A percentile compares a stretch with the other conserved stretches of the same genome.
Conservation (phyloP, 2,888 invertebrate genomes). For the Microdon myrmicae region DNA sequence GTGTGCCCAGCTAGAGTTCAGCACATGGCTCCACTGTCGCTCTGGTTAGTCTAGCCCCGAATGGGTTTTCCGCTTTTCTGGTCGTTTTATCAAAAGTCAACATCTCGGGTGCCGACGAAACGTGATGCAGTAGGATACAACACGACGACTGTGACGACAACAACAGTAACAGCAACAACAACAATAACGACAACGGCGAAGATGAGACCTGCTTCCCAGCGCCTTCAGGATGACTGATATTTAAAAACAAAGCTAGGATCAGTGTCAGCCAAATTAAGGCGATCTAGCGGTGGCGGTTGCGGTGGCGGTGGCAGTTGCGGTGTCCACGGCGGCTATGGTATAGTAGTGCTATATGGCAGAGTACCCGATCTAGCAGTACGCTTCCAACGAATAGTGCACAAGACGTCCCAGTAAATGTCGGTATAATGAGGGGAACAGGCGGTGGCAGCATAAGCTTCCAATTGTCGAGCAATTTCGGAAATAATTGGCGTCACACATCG, state of each 20-base stretch:
- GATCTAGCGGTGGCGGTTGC: conserved; percentile 18
- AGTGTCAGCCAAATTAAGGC: conserved; percentile 49
- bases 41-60: conserved; percentile 48
- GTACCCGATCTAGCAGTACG: too few relatives aligned
- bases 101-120: conserved; percentile 55
- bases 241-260: conserved; percentile 50
- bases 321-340: too few relatives aligned
- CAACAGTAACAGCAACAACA: conserved; percentile 33
- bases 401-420: conserved; percentile 8
- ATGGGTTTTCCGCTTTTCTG: conserved; percentile 50
- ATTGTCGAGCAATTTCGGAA: conserved; percentile 48
- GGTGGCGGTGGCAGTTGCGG: too few relatives aligned
- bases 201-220: conserved; percentile 47
- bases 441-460: conserved; percentile 20
- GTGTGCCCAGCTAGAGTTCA: conserved; percentile 20
- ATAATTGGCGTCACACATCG: conserved; percentile 52
- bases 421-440: conserved; percentile 6
- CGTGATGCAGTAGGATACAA: conserved; percentile 65
- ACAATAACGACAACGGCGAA: conserved; percentile 25
- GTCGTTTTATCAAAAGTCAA: conserved; percentile 51
- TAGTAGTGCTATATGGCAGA: too few relatives aligned
- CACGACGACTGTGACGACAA: conserved; percentile 46
- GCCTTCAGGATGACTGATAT: conserved; percentile 49
- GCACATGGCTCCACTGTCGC: conserved; percentile 16
- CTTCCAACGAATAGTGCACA: too few relatives aligned